Base-by-base conservation (phyloP, 2,888 invertebrate species). In the Sinodicranocentrus sp. region DNA sequence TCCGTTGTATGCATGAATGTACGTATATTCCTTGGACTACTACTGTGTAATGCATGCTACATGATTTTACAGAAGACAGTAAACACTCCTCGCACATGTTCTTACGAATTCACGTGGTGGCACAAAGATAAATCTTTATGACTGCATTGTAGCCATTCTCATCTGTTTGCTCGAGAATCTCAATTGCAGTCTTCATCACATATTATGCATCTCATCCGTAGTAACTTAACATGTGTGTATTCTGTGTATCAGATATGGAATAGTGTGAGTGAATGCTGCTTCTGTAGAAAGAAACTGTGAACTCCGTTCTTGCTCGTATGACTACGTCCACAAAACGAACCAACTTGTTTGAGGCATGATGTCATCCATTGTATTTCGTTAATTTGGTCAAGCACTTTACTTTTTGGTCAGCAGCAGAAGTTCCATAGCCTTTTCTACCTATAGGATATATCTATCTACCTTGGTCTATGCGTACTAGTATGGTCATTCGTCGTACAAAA, bases 171-270 rank as follows among this genome's bases (percentile, higher is more conserved):
- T 17, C 19, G 17, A 19, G 52, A 52, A 52, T 19, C 8, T 52
- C 2, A 19, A 52, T n/a, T n/a, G 19, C n/a, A 52, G 3, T n/a
- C 48, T 8, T 52, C 17, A 52, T 52, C 19, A 1, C 19, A 52
- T 2, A 52, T n/a, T n/a, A 52, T 52, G 52, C 52, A 52, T 48
- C 48, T 39, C n/a, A n/a, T n/a, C n/a, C n/a, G n/a, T n/a, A n/a
- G n/a, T n/a, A n/a, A n/a, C n/a, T n/a, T n/a, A n/a, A n/a, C n/a
- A n/a, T n/a, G n/a, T n/a, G n/a, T n/a, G n/a, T n/a, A n/a, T n/a
- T n/a, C n/a, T n/a, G n/a, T n/a, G n/a, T n/a, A n/a, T n/a, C n/a
- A n/a, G n/a, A n/a, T n/a, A n/a, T n/a, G n/a, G n/a, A n/a, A n/a
- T n/a, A n/a, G n/a, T n/a, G n/a, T n/a, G n/a, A 13, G 6, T 39